Percentiles rank a stretch among this genome's conserved stretches.
Conservation (phyloP, 2,797 vertebrate genomes). For the Darevskia nairensis region DNA sequence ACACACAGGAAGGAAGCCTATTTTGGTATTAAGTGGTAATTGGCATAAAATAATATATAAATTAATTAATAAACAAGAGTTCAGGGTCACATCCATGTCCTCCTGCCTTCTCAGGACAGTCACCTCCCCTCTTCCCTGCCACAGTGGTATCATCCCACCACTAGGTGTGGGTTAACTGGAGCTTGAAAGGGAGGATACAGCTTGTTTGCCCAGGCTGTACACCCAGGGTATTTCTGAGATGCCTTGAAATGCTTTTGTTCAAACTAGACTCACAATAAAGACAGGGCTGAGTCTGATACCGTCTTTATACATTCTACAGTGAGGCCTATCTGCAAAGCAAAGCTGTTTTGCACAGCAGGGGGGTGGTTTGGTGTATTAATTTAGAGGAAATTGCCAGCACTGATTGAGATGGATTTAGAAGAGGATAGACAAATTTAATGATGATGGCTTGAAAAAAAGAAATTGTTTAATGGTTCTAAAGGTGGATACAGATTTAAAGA, state of each 20-base stretch:
- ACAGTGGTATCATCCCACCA: too few species aligned
- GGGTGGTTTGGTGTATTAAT: constrained; percentile 56
- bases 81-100: neutral
- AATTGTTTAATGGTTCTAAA: constrained; percentile 3
- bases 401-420: constrained; percentile 46
- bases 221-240: neutral
- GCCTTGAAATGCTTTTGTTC: neutral
- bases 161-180: too few species aligned
- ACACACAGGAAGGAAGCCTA: neutral
- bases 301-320: constrained; percentile 37
- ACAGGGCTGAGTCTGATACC: constrained; percentile 31
- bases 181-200: neutral
- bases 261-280: neutral
- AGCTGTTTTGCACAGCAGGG: constrained; percentile 57
- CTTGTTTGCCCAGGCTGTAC: too few species aligned
- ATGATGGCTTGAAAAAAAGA: neutral
- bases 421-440: constrained; percentile 50
- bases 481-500: constrained; percentile 47
- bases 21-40: too few species aligned
- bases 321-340: constrained; percentile 43
- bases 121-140: too few species aligned
- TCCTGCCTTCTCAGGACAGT: neutral
- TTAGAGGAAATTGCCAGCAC: constrained; percentile 57
- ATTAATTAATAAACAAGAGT: neutral
- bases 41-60: too few species aligned